Evolutionary conservation across 2,797 vertebrate genomes (phyloP).

Genomic region (Schizopygopsis pylzovi): DNA sequence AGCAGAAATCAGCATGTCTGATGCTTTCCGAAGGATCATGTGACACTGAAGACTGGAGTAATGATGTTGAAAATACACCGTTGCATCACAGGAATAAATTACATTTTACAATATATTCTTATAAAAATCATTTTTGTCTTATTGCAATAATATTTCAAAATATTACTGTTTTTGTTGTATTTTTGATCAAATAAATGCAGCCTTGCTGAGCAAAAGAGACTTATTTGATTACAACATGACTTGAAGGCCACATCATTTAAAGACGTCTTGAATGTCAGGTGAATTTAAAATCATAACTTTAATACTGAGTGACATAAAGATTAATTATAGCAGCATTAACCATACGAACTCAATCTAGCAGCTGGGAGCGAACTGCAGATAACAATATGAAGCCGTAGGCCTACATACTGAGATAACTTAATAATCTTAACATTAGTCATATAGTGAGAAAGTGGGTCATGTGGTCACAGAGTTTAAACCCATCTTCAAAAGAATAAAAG

Average conservation of each 20-base stretch:
- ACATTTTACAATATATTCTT: not conserved
- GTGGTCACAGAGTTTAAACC: conserved; percentile 19
- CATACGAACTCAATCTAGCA: conserved; percentile 63
- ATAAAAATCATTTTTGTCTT: not conserved
- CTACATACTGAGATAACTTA: conserved; percentile 64
- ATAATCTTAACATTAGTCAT: conserved; percentile 48
- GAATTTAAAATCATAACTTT: conserved; percentile 53
- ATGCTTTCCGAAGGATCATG: not conserved
- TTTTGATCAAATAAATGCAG: not conserved
- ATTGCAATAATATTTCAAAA: not conserved
- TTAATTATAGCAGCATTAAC: conserved; percentile 70
- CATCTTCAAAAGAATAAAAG: conserved; percentile 36
- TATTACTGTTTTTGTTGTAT: not conserved
- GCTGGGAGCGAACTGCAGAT: conserved; percentile 66
- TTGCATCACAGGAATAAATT: not conserved
- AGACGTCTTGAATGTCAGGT: not conserved
- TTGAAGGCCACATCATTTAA: conserved; percentile 4
- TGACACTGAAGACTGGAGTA: not conserved
- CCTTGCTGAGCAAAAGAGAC: not conserved
- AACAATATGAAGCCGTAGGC: conserved; percentile 53
- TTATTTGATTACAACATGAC: not conserved
- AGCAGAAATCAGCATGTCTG: not conserved
- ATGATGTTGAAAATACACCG: not conserved
- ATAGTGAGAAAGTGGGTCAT: conserved; percentile 22
- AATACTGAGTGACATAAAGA: conserved; percentile 63